These are phyloP conservation scores for Glaucopsyche alexis DNA, from an alignment of 2,888 invertebrate species.

Conservation along the genomic window DNA sequence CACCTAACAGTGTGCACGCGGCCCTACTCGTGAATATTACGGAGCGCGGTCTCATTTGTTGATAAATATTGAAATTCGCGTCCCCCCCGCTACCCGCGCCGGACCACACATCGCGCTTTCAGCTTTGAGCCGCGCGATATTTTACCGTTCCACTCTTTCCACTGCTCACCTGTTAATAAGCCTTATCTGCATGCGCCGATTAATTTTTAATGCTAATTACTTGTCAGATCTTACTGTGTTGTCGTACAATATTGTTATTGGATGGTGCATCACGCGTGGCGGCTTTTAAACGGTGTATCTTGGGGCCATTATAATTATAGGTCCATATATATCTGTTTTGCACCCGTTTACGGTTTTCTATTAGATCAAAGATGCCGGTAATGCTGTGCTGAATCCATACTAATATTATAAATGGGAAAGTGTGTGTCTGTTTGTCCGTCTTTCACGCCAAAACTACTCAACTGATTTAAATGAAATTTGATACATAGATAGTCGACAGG, in stretches of 20 bases:
- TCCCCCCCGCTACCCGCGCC: conserved; percentile 48
- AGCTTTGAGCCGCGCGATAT: conserved; percentile 52
- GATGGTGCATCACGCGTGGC: conserved; percentile 6
- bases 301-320: not conserved
- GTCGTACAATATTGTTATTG: conserved; percentile 11
- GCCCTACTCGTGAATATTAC: conserved; percentile 51
- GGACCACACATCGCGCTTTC: conserved; percentile 65
- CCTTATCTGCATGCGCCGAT: conserved; percentile 21
- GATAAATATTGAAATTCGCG: conserved; percentile 67
- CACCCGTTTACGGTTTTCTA: conserved; percentile 2
- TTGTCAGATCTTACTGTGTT: conserved; percentile 19
- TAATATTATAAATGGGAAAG: no score
- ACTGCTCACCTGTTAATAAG: conserved; percentile 43
- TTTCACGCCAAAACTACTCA: no score
- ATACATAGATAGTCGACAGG: no score
- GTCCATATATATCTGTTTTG: not conserved
- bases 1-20: not conserved
- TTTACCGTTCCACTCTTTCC: conserved; percentile 59
- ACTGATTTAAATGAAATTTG: no score
- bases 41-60: conserved; percentile 56
- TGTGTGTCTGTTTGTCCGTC: no score
- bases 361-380: not conserved
- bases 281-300: not conserved
- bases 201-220: conserved; percentile 30
- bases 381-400: no score